Base-by-base conservation (phyloP, 2,797 vertebrate species). In the Philypnodon macrostomus region DNA sequence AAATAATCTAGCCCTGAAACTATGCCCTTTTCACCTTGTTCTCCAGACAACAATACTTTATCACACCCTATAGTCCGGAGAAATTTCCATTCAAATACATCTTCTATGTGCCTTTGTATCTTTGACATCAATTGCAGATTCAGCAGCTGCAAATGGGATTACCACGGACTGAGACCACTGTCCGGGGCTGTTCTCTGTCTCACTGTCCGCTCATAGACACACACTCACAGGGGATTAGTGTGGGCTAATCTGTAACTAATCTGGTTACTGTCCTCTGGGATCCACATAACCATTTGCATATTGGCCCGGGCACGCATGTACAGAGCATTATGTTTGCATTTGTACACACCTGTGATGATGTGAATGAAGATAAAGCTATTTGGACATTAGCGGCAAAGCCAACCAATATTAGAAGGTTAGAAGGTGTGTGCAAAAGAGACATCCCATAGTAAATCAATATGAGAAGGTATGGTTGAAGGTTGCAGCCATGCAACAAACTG, bases 161-260 rank as follows among this genome's bases (percentile, higher is more conserved):
- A 64, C 40, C n/a, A 37, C 35, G 30, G 39, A 30, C 6, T 17
- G 9, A 21, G 21, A 48, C 17, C 9, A 32, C 40, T 34, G 40
- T 44, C 36, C 5, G n/a, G n/a, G n/a, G n/a, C 34, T 39, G n/a
- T 38, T 34, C 49, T 53, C 31, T n/a, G 7, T 15, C 6, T 34
- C 35, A 21, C 38, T 21, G 5, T 53, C 42, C 50, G 19, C 36
- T 37, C 16, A 17, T 18, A 1, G 7, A 14, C 38, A 24, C n/a
- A 58, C 51, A 35, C 31, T 60, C 40, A 36, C 24, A 39, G 8
- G 52, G 53, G 53, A 70, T 70, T 67, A 70, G 14, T 47, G 56
- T 37, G 47, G 58, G 65, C 44, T 58, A 49, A 66, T 63, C 42
- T 52, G 29, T 54, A 59, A 53, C 38, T 68, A 64, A 72, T 72